Evolutionary conservation across 1,140 invertebrate species (phyloP).

Genomic region (Euschistus heros): DNA sequence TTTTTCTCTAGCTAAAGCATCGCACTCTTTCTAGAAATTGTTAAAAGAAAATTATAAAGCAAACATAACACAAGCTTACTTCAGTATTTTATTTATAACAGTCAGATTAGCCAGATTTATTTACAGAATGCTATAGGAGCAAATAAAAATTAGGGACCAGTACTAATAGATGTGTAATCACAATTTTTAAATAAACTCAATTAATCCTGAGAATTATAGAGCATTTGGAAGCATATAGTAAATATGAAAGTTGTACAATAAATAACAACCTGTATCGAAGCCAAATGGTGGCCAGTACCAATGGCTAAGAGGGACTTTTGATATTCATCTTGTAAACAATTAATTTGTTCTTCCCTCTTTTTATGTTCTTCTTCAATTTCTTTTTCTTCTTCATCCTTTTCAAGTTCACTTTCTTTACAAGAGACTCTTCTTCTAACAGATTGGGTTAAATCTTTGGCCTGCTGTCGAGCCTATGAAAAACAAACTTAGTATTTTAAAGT

Average conservation of each 20-base stretch:
- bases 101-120: too few relatives aligned
- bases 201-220: too few relatives aligned
- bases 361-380: neutral
- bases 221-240: too few relatives aligned
- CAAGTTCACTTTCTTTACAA: neutral
- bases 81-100: too few relatives aligned
- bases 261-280: neutral
- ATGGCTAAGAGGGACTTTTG: neutral
- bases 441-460: constrained; percentile 8
- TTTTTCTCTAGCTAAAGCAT: constrained; percentile 13
- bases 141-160: too few relatives aligned
- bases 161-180: too few relatives aligned
- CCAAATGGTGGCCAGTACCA: constrained; percentile 3
- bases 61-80: too few relatives aligned
- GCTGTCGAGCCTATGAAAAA: neutral
- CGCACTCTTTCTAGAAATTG: constrained; percentile 18
- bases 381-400: constrained; percentile 7
- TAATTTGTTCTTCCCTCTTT: neutral
- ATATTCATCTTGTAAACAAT: neutral
- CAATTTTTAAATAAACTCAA: too few relatives aligned
- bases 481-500: neutral
- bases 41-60: too few relatives aligned
- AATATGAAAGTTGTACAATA: too few relatives aligned
- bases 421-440: constrained; percentile 6
- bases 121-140: too few relatives aligned